Evolutionary conservation across 2,113 vertebrate genomes (phyloP).

Genomic region (Microcebus tavaratra): DNA sequence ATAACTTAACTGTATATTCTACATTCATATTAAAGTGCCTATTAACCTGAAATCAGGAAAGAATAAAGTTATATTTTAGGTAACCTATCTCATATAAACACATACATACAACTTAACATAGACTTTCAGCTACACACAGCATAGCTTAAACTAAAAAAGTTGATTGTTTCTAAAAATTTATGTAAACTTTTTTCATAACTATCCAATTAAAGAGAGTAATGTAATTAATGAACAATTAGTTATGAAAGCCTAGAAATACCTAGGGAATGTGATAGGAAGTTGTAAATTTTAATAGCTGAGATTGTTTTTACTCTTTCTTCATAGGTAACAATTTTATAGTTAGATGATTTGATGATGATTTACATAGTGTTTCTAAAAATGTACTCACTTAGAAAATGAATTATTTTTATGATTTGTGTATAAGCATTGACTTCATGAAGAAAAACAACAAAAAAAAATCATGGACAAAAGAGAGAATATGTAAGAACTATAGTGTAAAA

Average conservation of each 20-base stretch:
- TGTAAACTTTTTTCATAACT: neutral
- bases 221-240: neutral
- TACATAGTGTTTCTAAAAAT: neutral
- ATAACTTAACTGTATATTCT: constrained; percentile 66
- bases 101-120: neutral
- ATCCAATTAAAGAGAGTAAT: neutral
- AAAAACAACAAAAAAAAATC: neutral
- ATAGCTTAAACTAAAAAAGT: neutral
- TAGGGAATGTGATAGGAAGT: neutral
- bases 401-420: neutral
- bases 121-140: neutral
- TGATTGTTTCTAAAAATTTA: neutral
- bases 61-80: neutral
- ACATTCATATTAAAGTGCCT: constrained; percentile 37
- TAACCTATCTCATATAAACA: neutral
- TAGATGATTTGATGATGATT: neutral
- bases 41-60: neutral
- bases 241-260: neutral
- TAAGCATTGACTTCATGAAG: neutral
- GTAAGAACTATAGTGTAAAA: neutral
- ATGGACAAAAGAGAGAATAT: neutral
- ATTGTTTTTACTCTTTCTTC: neutral
- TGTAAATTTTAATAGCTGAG: neutral
- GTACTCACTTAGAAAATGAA: neutral
- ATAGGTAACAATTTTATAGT: neutral